phyloP scores from a whole-genome alignment of 2,888 invertebrate genomes.

The Tortricodes alternella region DNA sequence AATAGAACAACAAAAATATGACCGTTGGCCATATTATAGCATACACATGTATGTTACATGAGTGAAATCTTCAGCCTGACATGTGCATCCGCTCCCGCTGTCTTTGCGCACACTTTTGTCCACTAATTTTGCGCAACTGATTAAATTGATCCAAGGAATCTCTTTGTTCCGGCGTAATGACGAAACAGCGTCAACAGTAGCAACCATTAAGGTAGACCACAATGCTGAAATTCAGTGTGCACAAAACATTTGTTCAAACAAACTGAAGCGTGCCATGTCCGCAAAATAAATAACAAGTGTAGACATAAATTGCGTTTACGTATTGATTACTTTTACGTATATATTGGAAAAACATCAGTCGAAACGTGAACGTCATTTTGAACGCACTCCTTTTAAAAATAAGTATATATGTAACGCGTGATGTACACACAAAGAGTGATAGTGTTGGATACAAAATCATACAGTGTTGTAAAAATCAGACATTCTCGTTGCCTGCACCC shows the following conservation, averaged over 20 bases:
- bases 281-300: slow-evolving; percentile 42
- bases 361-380: slow-evolving; percentile 37
- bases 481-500: slow-evolving; percentile 68
- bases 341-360: slow-evolving; percentile 42
- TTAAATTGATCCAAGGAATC: slow-evolving; percentile 57
- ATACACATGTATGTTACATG: not conserved
- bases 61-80: not conserved
- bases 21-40: not conserved
- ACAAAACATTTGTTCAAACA: slow-evolving; percentile 67
- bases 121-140: slow-evolving; percentile 54
- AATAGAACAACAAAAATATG: not conserved
- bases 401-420: slow-evolving; percentile 17
- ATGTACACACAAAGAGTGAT: slow-evolving; percentile 66
- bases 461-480: slow-evolving; percentile 66
- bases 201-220: slow-evolving; percentile 45
- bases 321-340: slow-evolving; percentile 38
- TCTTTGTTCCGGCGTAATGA: slow-evolving; percentile 56
- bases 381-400: slow-evolving; percentile 27
- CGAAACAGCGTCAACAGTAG: slow-evolving; percentile 43
- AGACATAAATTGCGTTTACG: slow-evolving; percentile 39
- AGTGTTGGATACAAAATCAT: slow-evolving; percentile 58
- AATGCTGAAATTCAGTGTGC: slow-evolving; percentile 55
- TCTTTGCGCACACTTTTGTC: not conserved
- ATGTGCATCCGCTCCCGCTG: slow-evolving; percentile 9
- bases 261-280: slow-evolving; percentile 62